phyloP scores from a whole-genome alignment of 2,113 vertebrate species.

The Sebastes schlegelii region DNA sequence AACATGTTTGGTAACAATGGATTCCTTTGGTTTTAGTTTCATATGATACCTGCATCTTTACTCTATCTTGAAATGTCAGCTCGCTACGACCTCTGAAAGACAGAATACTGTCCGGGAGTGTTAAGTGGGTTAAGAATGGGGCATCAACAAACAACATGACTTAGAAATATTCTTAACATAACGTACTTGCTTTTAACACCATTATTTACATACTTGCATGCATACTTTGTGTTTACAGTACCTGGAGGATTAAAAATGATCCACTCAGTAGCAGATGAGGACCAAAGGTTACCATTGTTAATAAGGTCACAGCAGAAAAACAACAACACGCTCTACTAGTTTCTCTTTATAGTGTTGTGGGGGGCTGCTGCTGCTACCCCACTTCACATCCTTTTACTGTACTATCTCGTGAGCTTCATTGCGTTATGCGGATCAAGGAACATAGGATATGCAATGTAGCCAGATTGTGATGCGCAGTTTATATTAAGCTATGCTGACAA shows the following conservation, averaged over 20 bases:
- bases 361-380: not conserved
- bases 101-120: no score
- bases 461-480: not conserved
- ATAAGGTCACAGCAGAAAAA: not conserved
- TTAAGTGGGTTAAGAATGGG: not conserved
- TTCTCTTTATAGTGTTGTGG: not conserved
- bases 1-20: no score
- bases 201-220: not conserved
- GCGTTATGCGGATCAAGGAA: not conserved
- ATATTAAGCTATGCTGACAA: not conserved
- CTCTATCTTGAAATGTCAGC: no score
- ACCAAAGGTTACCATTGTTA: slow-evolving; percentile 2
- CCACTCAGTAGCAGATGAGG: not conserved
- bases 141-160: not conserved
- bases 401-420: not conserved
- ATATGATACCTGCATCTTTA: no score
- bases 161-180: not conserved
- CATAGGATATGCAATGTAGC: not conserved
- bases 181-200: not conserved
- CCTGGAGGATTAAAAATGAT: not conserved
- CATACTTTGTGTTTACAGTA: not conserved
- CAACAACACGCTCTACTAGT: not conserved
- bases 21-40: no score
- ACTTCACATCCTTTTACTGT: not conserved
- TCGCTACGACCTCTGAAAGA: no score